Evolutionary conservation across 2,797 vertebrate genomes (phyloP).

Genomic region (Dendrocincla fuliginosa): DNA sequence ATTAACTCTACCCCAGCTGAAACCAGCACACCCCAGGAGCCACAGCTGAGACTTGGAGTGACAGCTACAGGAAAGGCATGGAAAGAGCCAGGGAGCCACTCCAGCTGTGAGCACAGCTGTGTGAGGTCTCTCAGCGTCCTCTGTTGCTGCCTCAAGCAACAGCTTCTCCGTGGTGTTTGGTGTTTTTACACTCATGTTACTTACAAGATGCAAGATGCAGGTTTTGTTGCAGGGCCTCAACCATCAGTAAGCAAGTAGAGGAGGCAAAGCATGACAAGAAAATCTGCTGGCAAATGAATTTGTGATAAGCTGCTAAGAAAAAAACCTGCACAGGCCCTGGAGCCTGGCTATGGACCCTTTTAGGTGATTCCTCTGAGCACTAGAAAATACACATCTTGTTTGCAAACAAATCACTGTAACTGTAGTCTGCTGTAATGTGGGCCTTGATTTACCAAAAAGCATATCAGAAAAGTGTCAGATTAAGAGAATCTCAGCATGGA

Average conservation of each 20-base stretch:
- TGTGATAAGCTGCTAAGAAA: background rate
- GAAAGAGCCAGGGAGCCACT: background rate
- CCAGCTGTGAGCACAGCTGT: background rate
- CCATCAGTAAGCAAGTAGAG: background rate
- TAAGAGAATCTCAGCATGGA: background rate
- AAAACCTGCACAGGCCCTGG: background rate
- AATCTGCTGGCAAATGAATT: background rate
- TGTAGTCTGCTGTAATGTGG: background rate
- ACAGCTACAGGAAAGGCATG: background rate
- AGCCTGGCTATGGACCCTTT: background rate
- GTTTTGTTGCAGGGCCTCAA: background rate
- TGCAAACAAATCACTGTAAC: background rate
- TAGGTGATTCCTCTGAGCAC: background rate
- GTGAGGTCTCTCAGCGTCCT: background rate
- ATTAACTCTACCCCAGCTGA: background rate
- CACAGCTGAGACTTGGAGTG: background rate
- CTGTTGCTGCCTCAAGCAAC: background rate
- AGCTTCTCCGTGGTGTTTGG: background rate
- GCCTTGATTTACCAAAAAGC: background rate
- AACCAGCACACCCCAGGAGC: background rate
- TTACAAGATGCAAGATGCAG: fast-evolving
- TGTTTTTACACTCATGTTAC: background rate
- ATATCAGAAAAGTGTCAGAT: background rate
- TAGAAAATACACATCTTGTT: background rate
- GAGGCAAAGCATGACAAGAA: background rate